Percentiles rank a stretch among this genome's conserved stretches.
These are phyloP conservation scores for Rhagonycha fulva DNA, from an alignment of 2,888 invertebrate species.

Conservation along the genomic window DNA sequence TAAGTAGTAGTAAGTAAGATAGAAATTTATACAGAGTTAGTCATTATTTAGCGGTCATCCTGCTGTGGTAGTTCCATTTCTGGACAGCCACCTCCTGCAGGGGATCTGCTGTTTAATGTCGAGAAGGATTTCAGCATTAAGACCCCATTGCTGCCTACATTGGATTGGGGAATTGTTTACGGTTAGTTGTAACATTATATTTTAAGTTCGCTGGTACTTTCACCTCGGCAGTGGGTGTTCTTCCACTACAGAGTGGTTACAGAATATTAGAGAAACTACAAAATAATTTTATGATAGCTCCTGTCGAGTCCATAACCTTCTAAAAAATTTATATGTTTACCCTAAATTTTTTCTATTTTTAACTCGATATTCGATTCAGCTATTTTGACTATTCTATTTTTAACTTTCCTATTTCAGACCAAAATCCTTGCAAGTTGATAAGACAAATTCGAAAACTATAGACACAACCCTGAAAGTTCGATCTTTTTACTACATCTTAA, in stretches of 20 bases:
- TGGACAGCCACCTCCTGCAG: too few relatives aligned
- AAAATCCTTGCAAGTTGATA: background rate
- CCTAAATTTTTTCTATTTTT: background rate
- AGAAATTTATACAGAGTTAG: background rate
- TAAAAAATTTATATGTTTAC: too few relatives aligned
- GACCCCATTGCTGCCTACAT: too few relatives aligned
- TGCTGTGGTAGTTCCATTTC: background rate
- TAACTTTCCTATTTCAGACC: background rate
- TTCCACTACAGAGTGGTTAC: too few relatives aligned
- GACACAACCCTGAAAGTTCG: slow-evolving; percentile 2
- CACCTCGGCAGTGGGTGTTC: too few relatives aligned
- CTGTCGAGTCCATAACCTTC: too few relatives aligned
- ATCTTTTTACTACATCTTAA: slow-evolving; percentile 6
- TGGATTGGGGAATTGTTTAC: too few relatives aligned
- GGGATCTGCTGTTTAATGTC: background rate
- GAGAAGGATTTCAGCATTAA: too few relatives aligned
- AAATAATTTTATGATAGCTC: too few relatives aligned
- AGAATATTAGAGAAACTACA: too few relatives aligned
- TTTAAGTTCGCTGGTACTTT: too few relatives aligned
- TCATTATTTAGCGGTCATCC: background rate
- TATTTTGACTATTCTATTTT: background rate
- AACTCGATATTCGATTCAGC: background rate
- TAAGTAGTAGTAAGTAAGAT: slow-evolving; percentile 53
- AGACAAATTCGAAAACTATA: background rate
- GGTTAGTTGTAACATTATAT: too few relatives aligned